Base-by-base conservation (phyloP, 2,888 invertebrate species). In the Pandemis corylana region DNA sequence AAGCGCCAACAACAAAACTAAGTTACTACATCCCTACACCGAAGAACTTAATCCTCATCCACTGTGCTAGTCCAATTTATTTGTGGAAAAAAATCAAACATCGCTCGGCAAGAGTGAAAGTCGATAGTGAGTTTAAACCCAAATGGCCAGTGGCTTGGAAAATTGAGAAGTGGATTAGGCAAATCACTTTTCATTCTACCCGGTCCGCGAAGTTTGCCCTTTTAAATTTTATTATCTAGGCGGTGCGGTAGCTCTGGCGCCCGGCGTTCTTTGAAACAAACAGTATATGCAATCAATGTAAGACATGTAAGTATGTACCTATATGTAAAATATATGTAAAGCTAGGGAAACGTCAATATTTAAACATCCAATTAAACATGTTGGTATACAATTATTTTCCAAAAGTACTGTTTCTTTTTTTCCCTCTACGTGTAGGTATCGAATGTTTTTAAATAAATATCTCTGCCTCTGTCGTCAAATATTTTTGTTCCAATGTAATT, bases 81-180 rank as follows among this genome's bases (percentile, higher is more conserved):
- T 61, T 66, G 64, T 65, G 49, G 61, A 70, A 73, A 68, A 73
- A 74, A 69, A 65, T 67, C 59, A 69, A 73, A 73, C 68, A 73
- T 64, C 68, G 64, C 61, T 65, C 66, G 36, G 61, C 62, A 71
- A 71, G 46, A 75, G 62, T 64, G 56, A 68, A 71, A 71, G 76
- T 76, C 78, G 76, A 79, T 79, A 79, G 78, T 76, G 77, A 76
- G 77, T 75, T 72, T 69, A 78, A 80, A 78, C 78, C 86, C 83
- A 69, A 79, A 81, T 81, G 85, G 81, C 84, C 91, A 90, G 89
- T 91, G 93, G 87, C 83, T 87, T 80, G 90, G 92, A 92, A 93
- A 93, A 94, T 93, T 93, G 92, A 90, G 92, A 91, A 93, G 90
- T 92, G 92, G 93, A 94, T 94, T 93, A 94, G 90, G 92, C 90